Evolutionary conservation across 2,888 invertebrate genomes (phyloP).

Genomic region (Phortica okadai): DNA sequence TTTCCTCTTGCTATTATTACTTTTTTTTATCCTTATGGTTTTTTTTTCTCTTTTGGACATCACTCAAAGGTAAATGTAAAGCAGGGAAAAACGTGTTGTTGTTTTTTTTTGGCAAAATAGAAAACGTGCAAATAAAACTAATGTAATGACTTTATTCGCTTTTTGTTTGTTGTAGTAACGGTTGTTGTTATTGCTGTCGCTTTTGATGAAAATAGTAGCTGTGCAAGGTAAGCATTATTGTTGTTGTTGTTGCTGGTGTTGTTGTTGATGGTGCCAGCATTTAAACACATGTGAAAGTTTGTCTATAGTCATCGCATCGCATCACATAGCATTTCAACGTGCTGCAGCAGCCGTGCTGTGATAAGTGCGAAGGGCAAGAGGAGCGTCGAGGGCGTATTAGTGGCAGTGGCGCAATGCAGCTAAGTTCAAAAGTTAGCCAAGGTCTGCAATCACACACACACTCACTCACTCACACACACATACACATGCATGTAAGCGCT

Average conservation of each 20-base stretch:
- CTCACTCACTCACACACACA: neutral
- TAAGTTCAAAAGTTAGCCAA: neutral
- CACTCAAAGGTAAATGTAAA: neutral
- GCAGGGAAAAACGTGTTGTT: slow-evolving; percentile 25
- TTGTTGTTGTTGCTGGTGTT: neutral
- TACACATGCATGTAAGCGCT: neutral
- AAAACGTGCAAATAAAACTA: slow-evolving; percentile 20
- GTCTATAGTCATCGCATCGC: neutral
- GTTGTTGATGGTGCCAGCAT: slow-evolving; percentile 1
- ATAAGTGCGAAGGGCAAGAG: neutral
- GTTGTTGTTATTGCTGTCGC: neutral
- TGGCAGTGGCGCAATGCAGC: neutral
- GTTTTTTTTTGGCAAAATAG: neutral
- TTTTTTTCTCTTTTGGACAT: slow-evolving; percentile 8
- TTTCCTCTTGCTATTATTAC: neutral
- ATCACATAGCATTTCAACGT: too few species aligned
- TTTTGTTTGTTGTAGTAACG: neutral
- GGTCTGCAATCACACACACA: neutral
- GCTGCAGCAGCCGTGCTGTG: too few species aligned
- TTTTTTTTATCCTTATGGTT: neutral
- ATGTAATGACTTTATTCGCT: slow-evolving; percentile 7
- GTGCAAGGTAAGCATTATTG: neutral
- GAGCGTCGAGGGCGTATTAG: neutral
- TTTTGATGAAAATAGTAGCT: neutral
- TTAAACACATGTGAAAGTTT: neutral